A percentile compares a stretch with the other conserved stretches of the same genome.
Evolutionary conservation across 2,888 invertebrate species (phyloP).

Genomic region (Koerneria pararmatus): DNA sequence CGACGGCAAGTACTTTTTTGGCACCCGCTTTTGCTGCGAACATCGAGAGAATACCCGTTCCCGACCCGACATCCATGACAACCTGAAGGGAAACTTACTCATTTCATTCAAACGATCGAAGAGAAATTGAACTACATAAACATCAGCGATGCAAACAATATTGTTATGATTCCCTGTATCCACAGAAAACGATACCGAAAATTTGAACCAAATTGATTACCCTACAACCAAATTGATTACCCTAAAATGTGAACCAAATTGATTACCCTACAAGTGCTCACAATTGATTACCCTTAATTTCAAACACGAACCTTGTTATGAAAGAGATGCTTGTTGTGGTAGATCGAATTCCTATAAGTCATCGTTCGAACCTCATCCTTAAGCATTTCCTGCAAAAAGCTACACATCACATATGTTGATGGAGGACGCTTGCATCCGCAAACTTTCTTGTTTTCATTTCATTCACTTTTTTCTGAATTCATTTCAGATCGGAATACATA

Average conservation of each 20-base stretch:
- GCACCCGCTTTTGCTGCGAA: constrained; percentile 99
- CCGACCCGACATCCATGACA: constrained; percentile 96
- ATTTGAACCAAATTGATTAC: not conserved
- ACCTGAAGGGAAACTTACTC: constrained; percentile 74
- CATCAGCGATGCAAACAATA: too few species aligned
- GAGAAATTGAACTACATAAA: not conserved
- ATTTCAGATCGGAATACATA: too few species aligned
- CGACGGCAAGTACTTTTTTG: constrained; percentile 85
- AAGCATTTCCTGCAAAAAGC: constrained; percentile 78
- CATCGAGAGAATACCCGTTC: constrained; percentile 98
- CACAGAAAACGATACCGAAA: not conserved
- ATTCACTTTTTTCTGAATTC: too few species aligned
- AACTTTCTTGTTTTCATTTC: not conserved
- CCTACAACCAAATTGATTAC: too few species aligned
- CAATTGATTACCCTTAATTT: too few species aligned
- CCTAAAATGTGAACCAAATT: too few species aligned
- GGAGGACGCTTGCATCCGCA: not conserved
- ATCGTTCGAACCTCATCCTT: constrained; percentile 98
- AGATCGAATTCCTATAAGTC: constrained; percentile 97
- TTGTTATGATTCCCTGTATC: too few species aligned
- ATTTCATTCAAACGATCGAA: not conserved
- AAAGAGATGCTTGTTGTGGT: constrained; percentile 91
- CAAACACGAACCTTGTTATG: constrained; percentile 23
- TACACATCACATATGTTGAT: not conserved
- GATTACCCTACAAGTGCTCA: too few species aligned